Percentiles rank a stretch among this genome's conserved stretches.
phyloP scores from a whole-genome alignment of 2,888 invertebrate species.

The Synanthedon myopaeformis region DNA sequence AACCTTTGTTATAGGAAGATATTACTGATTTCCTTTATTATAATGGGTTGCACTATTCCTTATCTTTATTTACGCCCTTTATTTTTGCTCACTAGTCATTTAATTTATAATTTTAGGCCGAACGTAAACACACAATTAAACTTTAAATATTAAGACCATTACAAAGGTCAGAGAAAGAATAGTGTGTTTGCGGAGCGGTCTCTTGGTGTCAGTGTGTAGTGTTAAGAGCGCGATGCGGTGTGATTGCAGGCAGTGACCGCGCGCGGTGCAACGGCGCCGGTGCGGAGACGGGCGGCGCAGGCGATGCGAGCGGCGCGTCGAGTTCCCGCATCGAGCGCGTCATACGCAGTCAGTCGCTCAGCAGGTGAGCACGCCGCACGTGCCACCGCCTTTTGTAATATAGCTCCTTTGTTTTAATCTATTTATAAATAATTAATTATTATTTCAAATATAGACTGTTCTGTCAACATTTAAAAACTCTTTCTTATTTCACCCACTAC shows the following conservation, averaged over 20 bases:
- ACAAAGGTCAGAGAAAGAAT: neutral
- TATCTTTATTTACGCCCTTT: too few relatives aligned
- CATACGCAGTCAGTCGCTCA: constrained; percentile 73
- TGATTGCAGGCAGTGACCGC: constrained; percentile 55
- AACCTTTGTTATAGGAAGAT: too few relatives aligned
- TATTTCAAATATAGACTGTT: constrained; percentile 65
- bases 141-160: too few relatives aligned
- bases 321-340: constrained; percentile 22
- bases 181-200: neutral
- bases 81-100: too few relatives aligned
- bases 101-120: too few relatives aligned
- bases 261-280: constrained; percentile 47
- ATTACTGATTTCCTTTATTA: too few relatives aligned
- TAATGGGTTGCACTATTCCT: too few relatives aligned
- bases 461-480: constrained; percentile 25
- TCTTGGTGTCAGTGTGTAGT: neutral
- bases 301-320: constrained; percentile 21
- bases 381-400: neutral
- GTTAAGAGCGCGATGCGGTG: neutral
- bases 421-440: constrained; percentile 66
- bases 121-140: too few relatives aligned
- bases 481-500: constrained; percentile 10
- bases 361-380: constrained; percentile 69
- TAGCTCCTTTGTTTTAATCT: constrained; percentile 56
- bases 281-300: constrained; percentile 24